Evolutionary conservation across 2,113 vertebrate genomes (phyloP).

Genomic region (Thinocorus orbignyianus): DNA sequence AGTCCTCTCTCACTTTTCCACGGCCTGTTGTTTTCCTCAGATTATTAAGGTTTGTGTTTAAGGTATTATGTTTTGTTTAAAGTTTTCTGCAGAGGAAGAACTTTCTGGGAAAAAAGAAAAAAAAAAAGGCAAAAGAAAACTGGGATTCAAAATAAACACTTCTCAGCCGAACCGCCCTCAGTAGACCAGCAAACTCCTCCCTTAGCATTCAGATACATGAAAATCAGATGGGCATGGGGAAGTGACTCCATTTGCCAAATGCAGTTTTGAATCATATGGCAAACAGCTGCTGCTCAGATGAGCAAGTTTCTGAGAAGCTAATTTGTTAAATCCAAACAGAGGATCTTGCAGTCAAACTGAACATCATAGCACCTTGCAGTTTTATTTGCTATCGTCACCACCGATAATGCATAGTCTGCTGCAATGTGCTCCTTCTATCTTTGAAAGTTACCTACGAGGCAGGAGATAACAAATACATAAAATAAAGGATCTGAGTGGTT

Average conservation of each 20-base stretch:
- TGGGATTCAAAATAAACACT: neutral
- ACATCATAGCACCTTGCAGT: neutral
- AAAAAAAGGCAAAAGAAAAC: neutral
- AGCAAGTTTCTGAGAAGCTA: constrained; percentile 26
- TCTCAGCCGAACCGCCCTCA: neutral
- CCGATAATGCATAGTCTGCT: neutral
- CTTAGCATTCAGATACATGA: constrained; percentile 21
- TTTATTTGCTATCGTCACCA: neutral
- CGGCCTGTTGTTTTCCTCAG: neutral
- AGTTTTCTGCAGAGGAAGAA: neutral
- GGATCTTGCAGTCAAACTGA: neutral
- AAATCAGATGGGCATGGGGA: constrained; percentile 58
- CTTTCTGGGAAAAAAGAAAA: neutral
- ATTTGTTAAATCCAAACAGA: constrained; percentile 17
- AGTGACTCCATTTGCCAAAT: constrained; percentile 24
- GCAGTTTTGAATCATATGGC: constrained; percentile 45
- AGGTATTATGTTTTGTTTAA: neutral
- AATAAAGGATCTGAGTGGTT: neutral
- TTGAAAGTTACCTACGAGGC: neutral
- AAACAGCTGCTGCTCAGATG: constrained; percentile 54
- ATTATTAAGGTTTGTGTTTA: neutral
- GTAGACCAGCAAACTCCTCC: neutral
- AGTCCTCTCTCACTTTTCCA: neutral
- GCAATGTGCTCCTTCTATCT: neutral
- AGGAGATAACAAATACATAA: neutral